A percentile compares a stretch with the other conserved stretches of the same genome.
These are phyloP conservation scores for Tachina fera DNA, from an alignment of 2,888 invertebrate species.

Conservation along the genomic window DNA sequence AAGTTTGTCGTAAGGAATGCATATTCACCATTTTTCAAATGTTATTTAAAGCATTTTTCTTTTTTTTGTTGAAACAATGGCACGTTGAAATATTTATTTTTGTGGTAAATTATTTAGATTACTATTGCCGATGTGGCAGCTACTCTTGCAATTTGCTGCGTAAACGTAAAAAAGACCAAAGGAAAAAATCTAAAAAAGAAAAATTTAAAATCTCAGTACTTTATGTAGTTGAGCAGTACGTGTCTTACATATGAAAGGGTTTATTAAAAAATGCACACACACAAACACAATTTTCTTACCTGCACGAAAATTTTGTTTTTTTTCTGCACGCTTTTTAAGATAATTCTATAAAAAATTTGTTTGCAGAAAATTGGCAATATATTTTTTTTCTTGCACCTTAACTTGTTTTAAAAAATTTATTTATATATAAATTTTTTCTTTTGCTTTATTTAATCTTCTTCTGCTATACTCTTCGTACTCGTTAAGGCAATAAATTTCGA, in stretches of 20 bases:
- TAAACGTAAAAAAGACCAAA: not conserved
- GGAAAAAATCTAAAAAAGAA: constrained; percentile 12
- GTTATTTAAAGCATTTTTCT: constrained; percentile 3
- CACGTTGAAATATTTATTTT: constrained; percentile 73
- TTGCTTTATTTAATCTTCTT: constrained; percentile 34
- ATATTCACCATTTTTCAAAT: not conserved
- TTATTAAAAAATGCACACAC: constrained; percentile 38
- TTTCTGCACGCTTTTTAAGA: not conserved
- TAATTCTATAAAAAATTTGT: constrained; percentile 31
- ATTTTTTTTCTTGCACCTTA: constrained; percentile 42
- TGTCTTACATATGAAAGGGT: constrained; percentile 69
- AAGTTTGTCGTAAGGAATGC: not conserved
- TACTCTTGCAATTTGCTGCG: constrained; percentile 26
- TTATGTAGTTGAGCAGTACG: constrained; percentile 68
- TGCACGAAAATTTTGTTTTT: not conserved
- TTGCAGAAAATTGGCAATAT: constrained; percentile 32
- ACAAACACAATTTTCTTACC: constrained; percentile 7
- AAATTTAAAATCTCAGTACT: constrained; percentile 63
- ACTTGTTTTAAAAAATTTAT: constrained; percentile 58
- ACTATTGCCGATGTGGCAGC: constrained; percentile 43
- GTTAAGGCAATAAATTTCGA: constrained; percentile 70
- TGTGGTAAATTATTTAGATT: constrained; percentile 78
- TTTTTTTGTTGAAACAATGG: constrained; percentile 21
- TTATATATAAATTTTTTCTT: constrained; percentile 11
- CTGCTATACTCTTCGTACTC: constrained; percentile 53